Evolutionary conservation across 2,113 vertebrate species (phyloP), one percentile per base, ranked within the genome.

Genomic region (Leucosticte australis): DNA sequence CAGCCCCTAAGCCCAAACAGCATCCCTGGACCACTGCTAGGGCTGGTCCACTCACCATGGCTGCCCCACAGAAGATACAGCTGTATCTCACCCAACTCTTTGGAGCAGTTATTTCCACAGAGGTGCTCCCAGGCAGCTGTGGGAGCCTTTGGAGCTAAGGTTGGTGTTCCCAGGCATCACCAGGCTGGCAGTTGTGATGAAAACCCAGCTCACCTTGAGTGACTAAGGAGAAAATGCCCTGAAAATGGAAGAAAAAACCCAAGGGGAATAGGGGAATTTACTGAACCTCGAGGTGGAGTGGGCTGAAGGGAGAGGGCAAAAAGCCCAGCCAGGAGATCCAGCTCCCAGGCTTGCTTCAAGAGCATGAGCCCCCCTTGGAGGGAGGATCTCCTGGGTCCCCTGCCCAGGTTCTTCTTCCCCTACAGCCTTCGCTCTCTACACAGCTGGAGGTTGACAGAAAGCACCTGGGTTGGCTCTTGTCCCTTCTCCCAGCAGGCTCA

Each of bases 271-370:
- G 57, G 35, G 2, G 24, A 67, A 52, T 30, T 19, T 68, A 21
- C 21, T 7, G 2, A 60, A 37, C 15, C 21, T 86, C 0, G 0
- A 37, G 24, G 37, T 73, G 41, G 15, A 23, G 11, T 41, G 30
- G 15, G 27, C 39, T 71, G 35, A 88, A 47, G 33, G 33, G 37
- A 82, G 28, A 52, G n/a, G 18, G 44, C 24, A 44, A 69, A 35
- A 65, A 71, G 46, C 22, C 28, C 74, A 37, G 15, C 0, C 0
- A 15, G 41, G 69, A 77, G 12, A 28, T 55, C 50, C 60, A 37
- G 28, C 73, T 91, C 69, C 22, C n/a, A 70, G 46, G 7, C 9
- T 68, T 42, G 52, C 18, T 59, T 75, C 56, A 44, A 35, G 22
- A 81, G 28, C 41, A 78, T 0, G 2, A 46, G 4, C 10, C 50